These are phyloP conservation scores for Picathartes gymnocephalus DNA, from an alignment of 2,113 vertebrate species.

Conservation along the genomic window DNA sequence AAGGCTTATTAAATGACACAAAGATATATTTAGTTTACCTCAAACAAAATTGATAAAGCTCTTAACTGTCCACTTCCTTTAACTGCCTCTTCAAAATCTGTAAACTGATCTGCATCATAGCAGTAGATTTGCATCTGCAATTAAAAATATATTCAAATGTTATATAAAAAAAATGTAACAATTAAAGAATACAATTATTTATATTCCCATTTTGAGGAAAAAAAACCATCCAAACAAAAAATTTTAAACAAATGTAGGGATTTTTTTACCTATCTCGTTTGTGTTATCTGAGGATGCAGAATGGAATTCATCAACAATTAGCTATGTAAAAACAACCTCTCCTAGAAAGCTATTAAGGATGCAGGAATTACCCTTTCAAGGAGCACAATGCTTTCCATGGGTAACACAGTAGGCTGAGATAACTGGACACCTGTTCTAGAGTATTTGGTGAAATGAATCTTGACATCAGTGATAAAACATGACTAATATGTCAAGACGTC, in stretches of 20 bases:
- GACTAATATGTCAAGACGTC: not conserved
- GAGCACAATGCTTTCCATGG: not conserved
- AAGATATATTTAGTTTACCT: slow-evolving; percentile 76
- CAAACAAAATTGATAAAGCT: slow-evolving; percentile 89
- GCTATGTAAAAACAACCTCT: not conserved
- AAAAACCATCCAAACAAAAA: not conserved
- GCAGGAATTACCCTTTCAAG: not conserved
- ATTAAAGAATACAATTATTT: not conserved
- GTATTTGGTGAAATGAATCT: not conserved
- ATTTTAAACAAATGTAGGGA: not conserved
- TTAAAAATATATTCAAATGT: slow-evolving; percentile 13
- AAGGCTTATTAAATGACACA: slow-evolving; percentile 5
- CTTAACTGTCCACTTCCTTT: slow-evolving; percentile 85
- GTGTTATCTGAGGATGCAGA: not conserved
- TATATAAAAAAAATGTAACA: not conserved
- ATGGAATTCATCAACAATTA: not conserved
- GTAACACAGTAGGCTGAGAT: not conserved
- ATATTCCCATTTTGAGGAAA: not conserved
- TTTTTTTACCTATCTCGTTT: not conserved
- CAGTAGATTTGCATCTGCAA: slow-evolving; percentile 97
- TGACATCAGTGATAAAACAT: not conserved
- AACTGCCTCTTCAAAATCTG: slow-evolving; percentile 83
- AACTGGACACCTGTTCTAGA: not conserved
- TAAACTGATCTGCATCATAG: slow-evolving; percentile 80
- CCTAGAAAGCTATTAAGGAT: not conserved